Base-by-base conservation (phyloP, 2,113 vertebrate genomes). In the Geococcyx californianus region DNA sequence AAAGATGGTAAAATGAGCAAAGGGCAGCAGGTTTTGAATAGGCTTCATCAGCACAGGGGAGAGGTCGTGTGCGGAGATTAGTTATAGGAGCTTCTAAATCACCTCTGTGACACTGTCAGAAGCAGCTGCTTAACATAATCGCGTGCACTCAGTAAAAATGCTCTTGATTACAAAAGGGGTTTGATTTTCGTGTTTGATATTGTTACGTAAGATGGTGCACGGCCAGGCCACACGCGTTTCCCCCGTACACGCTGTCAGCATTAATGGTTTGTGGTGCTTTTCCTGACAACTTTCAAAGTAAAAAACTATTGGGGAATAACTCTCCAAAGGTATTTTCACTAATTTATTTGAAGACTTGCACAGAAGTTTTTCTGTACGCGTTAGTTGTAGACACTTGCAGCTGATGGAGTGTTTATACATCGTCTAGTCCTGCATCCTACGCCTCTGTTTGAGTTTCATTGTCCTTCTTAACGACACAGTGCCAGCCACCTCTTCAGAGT, bases 91-190 rank as follows among this genome's bases (percentile, higher is more conserved):
- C 98, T 98, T 97, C 98, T 98, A 98, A 97, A 98, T 99, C 98
- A 98, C 99, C 98, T 98, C 98, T 97, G 87, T 98, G 98, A 99
- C 99, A 99, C 98, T 97, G 97, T 97, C 97, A 97, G 98, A 98
- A 99, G 98, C 98, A 98, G 97, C 98, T 98, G 98, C 98, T 98
- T 98, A 99, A 98, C 97, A 98, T 99, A 99, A 99, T 99, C 98
- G 99, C 98, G 98, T 97, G 99, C 99, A 99, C 99, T 99, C 99
- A 99, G 99, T 98, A 98, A 99, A 99, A 99, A 98, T 98, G 98
- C 95, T 98, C 98, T 99, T 99, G 99, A 99, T 99, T 98, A 98
- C 97, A 98, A 98, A 98, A 98, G 63, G 92, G 90, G 98, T 98
- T 98, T 97, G 90, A 95, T 97, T 98, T 97, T 98, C 97, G 90